These are phyloP conservation scores for Xyrauchen texanus DNA, from an alignment of 2,113 vertebrate species.

Conservation along the genomic window DNA sequence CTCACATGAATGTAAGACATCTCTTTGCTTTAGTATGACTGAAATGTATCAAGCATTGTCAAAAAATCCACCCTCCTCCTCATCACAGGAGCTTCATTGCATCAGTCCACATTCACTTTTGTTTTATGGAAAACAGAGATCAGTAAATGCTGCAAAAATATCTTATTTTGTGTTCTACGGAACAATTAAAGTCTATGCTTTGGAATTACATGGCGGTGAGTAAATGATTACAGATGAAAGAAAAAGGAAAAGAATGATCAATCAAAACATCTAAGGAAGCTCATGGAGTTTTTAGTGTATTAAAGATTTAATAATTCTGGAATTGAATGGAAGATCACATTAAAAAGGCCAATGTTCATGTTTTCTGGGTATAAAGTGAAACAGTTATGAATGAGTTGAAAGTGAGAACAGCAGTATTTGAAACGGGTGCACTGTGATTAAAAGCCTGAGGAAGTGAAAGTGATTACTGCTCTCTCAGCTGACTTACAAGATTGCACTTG, in stretches of 20 bases:
- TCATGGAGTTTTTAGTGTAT: neutral
- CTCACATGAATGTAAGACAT: neutral
- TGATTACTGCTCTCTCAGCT: slow-evolving; percentile 39
- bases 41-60: too few species aligned
- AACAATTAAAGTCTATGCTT: too few species aligned
- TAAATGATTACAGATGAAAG: too few species aligned
- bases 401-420: slow-evolving; percentile 15
- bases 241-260: neutral
- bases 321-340: neutral
- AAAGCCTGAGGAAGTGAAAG: slow-evolving; percentile 37
- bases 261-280: neutral
- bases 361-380: slow-evolving; percentile 21
- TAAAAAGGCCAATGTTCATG: slow-evolving; percentile 4
- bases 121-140: too few species aligned
- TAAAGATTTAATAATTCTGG: neutral
- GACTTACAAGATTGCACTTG: slow-evolving; percentile 12
- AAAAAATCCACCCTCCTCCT: too few species aligned
- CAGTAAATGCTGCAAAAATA: too few species aligned
- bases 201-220: too few species aligned
- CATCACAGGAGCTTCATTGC: too few species aligned
- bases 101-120: too few species aligned
- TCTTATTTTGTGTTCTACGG: too few species aligned
- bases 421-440: slow-evolving; percentile 41
- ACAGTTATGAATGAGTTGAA: slow-evolving; percentile 31
- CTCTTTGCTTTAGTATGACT: too few species aligned